A percentile compares a stretch with the other conserved stretches of the same genome.
These are phyloP conservation scores for Bursaphelenchus mucronatus DNA, from an alignment of 1,140 invertebrate genomes.

Conservation along the genomic window DNA sequence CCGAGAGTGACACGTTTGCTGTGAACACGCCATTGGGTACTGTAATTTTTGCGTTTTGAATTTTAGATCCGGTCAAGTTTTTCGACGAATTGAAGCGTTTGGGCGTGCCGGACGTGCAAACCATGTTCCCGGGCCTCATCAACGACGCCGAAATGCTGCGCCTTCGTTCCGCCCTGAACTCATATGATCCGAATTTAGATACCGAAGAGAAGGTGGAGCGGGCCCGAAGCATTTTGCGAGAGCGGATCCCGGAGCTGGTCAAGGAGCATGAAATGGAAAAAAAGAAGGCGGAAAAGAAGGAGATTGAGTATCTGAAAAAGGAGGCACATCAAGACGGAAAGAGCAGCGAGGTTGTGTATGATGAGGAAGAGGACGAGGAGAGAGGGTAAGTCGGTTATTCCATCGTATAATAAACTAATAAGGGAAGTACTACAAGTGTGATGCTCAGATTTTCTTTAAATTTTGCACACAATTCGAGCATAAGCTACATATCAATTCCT, in stretches of 20 bases:
- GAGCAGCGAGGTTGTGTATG: no score
- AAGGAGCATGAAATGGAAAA: constrained; percentile 26
- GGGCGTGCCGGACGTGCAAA: constrained; percentile 43
- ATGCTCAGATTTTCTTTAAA: no score
- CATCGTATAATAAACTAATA: no score
- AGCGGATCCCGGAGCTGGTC: constrained; percentile 20
- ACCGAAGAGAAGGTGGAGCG: constrained; percentile 38
- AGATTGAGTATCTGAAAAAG: constrained; percentile 8
- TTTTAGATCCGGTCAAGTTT: constrained; percentile 52
- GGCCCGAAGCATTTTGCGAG: constrained; percentile 14
- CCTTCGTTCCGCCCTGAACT: constrained; percentile 36
- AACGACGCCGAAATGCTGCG: constrained; percentile 28
- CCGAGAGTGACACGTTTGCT: constrained; percentile 30
- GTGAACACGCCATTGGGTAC: constrained; percentile 27
- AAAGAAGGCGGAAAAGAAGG: constrained; percentile 23
- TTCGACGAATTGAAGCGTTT: constrained; percentile 48
- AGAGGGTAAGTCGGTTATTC: no score
- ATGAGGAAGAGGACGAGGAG: no score
- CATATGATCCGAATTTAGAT: constrained; percentile 47
- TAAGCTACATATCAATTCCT: no score
- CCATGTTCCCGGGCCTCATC: constrained; percentile 52
- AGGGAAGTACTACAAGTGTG: no score
- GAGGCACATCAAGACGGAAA: neutral
- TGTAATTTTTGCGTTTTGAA: constrained; percentile 18
- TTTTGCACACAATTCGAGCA: no score